Conservation (phyloP, 37 sponge, comb jelly and placozoan species). For the Crambe crambe region DNA sequence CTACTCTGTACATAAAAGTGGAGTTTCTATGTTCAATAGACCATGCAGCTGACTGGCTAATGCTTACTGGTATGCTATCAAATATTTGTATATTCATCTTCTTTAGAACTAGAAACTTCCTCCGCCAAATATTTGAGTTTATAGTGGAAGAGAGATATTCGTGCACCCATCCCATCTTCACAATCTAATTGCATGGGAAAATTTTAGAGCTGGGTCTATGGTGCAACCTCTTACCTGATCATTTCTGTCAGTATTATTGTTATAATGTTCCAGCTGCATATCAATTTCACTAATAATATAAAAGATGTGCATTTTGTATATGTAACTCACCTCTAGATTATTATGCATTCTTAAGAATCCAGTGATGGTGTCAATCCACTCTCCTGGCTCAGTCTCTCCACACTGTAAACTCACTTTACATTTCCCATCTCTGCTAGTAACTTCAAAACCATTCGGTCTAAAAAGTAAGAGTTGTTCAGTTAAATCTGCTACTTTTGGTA, state of each 20-base stretch:
- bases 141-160: conserved; percentile 39
- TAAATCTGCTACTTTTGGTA: background rate
- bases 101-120: conserved; percentile 48
- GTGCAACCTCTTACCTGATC: background rate
- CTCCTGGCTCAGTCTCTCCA: background rate
- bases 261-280: conserved; percentile 3
- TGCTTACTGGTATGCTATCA: conserved; percentile 17
- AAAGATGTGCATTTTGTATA: background rate
- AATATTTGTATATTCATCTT: conserved; percentile 26
- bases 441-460: conserved; percentile 41
- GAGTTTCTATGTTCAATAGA: too few relatives aligned
- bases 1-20: conserved; percentile 1
- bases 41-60: background rate
- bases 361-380: background rate
- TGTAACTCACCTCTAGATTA: conserved; percentile 2
- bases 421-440: conserved; percentile 28
- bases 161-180: conserved; percentile 35
- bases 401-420: conserved; percentile 30
- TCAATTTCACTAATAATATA: background rate
- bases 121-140: conserved; percentile 40
- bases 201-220: background rate
- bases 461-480: background rate
- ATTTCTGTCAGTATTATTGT: background rate
- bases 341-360: background rate
- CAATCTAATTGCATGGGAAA: conserved; percentile 3